These are phyloP conservation scores for Trachurus trachurus DNA, from an alignment of 2,797 vertebrate species.

Conservation along the genomic window DNA sequence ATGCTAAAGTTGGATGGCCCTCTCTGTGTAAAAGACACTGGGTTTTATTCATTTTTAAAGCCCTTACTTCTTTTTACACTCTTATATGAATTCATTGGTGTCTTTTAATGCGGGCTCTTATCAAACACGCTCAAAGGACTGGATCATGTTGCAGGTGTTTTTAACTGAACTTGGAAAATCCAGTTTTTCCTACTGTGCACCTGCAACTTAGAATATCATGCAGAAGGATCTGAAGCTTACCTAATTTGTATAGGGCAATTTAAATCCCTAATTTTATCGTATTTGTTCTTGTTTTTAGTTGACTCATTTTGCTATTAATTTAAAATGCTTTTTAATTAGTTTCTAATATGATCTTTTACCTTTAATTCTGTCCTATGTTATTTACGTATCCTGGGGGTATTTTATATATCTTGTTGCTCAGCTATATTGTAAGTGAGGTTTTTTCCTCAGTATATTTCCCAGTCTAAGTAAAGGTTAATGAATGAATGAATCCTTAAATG, in stretches of 20 bases:
- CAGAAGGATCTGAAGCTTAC: neutral
- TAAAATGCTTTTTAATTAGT: neutral
- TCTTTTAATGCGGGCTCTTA: neutral
- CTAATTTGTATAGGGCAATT: conserved; percentile 4
- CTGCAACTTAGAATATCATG: neutral
- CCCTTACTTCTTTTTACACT: neutral
- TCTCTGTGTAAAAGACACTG: neutral
- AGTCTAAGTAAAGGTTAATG: too few relatives aligned
- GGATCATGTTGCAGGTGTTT: neutral
- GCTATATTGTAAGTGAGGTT: too few relatives aligned
- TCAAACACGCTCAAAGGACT: neutral
- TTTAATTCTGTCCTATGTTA: neutral
- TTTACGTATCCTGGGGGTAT: too few relatives aligned
- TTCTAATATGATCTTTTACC: neutral
- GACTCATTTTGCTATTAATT: conserved; percentile 5
- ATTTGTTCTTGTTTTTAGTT: neutral
- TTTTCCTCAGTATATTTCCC: too few relatives aligned
- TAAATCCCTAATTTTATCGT: conserved; percentile 6
- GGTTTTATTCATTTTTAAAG: neutral
- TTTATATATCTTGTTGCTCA: too few relatives aligned
- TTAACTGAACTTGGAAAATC: neutral
- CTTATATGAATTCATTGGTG: neutral
- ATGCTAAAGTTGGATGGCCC: neutral
- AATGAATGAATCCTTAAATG: too few relatives aligned
- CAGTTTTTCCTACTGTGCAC: too few relatives aligned